A percentile compares a stretch with the other conserved stretches of the same genome.
phyloP scores from a whole-genome alignment of 1,140 invertebrate species.

The Trichoplusia ni region DNA sequence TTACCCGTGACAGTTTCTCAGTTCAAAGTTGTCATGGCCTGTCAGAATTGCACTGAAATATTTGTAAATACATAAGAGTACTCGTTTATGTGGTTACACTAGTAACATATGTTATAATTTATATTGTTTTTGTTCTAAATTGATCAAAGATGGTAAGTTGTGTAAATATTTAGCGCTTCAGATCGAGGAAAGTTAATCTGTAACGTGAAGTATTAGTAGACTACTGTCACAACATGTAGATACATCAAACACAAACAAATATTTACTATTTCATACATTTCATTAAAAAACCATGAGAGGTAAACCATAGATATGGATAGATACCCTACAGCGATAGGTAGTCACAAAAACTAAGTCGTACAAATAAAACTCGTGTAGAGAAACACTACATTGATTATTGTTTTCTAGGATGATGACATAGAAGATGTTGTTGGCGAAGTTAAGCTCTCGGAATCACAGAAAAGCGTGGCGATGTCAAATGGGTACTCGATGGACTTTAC shows the following conservation, averaged over 20 bases:
- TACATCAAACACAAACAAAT: no score
- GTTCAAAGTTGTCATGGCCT: slow-evolving; percentile 59
- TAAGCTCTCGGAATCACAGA: slow-evolving; percentile 65
- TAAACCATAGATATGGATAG: no score
- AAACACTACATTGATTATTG: no score
- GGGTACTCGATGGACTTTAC: slow-evolving; percentile 70
- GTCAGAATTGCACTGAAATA: slow-evolving; percentile 69
- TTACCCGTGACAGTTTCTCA: slow-evolving; percentile 44
- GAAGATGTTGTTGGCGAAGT: slow-evolving; percentile 67
- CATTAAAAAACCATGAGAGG: no score
- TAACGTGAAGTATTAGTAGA: no score
- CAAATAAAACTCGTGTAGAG: no score
- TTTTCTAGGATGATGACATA: slow-evolving; percentile 60
- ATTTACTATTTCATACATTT: no score
- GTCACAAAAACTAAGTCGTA: no score
- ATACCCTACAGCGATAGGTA: no score
- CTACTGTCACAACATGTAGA: no score
- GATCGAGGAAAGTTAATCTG: no score
- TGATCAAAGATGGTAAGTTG: slow-evolving; percentile 60
- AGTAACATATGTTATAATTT: slow-evolving; percentile 41
- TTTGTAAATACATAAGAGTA: slow-evolving; percentile 60
- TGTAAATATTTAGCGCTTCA: background rate
- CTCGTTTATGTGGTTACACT: slow-evolving; percentile 55
- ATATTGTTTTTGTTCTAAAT: slow-evolving; percentile 62
- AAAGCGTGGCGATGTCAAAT: slow-evolving; percentile 67